A percentile compares a stretch with the other conserved stretches of the same genome.
Conservation (phyloP, 2,113 vertebrate species). For the Sterna hirundo region DNA sequence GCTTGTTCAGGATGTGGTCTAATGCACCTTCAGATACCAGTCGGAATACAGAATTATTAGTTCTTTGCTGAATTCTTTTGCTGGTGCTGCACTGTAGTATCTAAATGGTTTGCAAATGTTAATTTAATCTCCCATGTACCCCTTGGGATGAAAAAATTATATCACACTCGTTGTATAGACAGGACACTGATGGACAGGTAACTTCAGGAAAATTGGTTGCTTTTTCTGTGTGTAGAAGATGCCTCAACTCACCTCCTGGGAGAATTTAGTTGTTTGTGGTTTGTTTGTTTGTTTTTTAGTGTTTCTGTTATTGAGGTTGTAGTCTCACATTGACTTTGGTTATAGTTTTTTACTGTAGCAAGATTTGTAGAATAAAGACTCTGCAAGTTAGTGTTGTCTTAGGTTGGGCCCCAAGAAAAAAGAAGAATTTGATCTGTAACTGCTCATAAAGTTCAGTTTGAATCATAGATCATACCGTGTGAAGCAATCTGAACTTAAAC, state of each 20-base stretch:
- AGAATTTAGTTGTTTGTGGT: neutral
- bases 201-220: neutral
- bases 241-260: neutral
- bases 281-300: neutral
- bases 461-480: neutral
- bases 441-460: neutral
- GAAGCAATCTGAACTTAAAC: neutral
- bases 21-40: neutral
- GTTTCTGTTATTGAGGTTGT: neutral
- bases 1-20: neutral
- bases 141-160: neutral
- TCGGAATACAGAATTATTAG: neutral
- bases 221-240: neutral
- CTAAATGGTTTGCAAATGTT: neutral
- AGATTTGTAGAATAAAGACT: neutral
- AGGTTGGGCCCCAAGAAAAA: neutral
- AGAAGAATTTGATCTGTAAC: neutral
- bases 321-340: neutral
- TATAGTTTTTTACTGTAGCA: neutral
- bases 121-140: neutral
- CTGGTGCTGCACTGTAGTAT: neutral
- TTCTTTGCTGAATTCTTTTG: neutral
- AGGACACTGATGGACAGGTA: neutral
- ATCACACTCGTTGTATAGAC: neutral
- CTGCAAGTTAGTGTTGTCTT: neutral